Percentiles rank a stretch among this genome's conserved stretches.
Evolutionary conservation across 2,113 vertebrate genomes (phyloP).

Genomic region (Melanerpes aurifrons): DNA sequence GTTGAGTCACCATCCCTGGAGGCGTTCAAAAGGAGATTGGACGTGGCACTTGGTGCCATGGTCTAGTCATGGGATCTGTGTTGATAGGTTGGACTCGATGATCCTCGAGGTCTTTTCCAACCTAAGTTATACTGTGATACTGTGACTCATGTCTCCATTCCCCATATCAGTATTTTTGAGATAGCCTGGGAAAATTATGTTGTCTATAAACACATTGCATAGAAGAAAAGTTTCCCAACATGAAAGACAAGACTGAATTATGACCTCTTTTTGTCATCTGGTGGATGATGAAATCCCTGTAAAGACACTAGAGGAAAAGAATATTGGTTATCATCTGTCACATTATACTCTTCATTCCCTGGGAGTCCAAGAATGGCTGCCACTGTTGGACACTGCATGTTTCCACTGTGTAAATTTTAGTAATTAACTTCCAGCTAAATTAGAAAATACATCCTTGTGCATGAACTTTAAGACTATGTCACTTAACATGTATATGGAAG

Average conservation of each 20-base stretch:
- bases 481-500: background rate
- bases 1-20: no score
- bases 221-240: background rate
- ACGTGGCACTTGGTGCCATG: no score
- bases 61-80: no score
- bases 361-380: background rate
- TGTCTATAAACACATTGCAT: background rate
- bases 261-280: background rate
- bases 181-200: background rate
- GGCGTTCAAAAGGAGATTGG: no score
- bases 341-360: background rate
- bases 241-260: background rate
- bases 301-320: background rate
- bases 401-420: background rate
- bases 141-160: background rate
- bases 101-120: no score
- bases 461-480: background rate
- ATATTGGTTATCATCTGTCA: background rate
- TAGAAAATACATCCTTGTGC: background rate
- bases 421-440: background rate
- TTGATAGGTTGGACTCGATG: no score
- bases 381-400: background rate
- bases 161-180: background rate
- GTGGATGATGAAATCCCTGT: background rate
- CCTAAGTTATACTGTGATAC: no score